phyloP scores from a whole-genome alignment of 2,888 invertebrate species.

The Harpalus rufipes region DNA sequence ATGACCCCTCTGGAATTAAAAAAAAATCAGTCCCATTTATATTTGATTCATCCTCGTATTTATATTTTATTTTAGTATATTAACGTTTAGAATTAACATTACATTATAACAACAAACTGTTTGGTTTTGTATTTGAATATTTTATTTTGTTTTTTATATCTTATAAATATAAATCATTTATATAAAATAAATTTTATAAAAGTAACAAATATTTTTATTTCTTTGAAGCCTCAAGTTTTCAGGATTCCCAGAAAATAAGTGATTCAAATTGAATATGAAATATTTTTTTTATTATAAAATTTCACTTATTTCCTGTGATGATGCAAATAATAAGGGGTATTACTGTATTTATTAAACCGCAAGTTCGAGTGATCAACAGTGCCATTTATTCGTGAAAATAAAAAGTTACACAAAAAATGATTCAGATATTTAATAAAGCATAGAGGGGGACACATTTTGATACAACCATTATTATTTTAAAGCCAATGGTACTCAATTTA shows the following conservation, averaged over 20 bases:
- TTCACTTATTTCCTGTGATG: slow-evolving; percentile 12
- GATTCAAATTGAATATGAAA: not conserved
- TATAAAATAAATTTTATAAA: slow-evolving; percentile 33
- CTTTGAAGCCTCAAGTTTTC: slow-evolving; percentile 26
- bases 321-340: not conserved
- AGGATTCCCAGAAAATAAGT: slow-evolving; percentile 26
- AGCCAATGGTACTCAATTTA: no score
- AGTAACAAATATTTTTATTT: slow-evolving; percentile 24
- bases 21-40: no score
- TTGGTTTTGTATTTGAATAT: slow-evolving; percentile 6
- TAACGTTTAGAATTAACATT: slow-evolving; percentile 7
- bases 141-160: slow-evolving; percentile 27
- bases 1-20: no score
- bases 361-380: not conserved
- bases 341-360: slow-evolving; percentile 12
- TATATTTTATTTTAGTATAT: not conserved
- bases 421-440: no score
- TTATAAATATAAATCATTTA: slow-evolving; percentile 1
- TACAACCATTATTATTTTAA: no score
- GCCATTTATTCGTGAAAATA: no score
- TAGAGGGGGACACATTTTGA: no score
- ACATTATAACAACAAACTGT: not conserved
- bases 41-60: no score
- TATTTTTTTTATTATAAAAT: not conserved
- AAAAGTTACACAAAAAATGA: no score